phyloP scores from a whole-genome alignment of 1,140 invertebrate species.

The Apis dorsata region DNA sequence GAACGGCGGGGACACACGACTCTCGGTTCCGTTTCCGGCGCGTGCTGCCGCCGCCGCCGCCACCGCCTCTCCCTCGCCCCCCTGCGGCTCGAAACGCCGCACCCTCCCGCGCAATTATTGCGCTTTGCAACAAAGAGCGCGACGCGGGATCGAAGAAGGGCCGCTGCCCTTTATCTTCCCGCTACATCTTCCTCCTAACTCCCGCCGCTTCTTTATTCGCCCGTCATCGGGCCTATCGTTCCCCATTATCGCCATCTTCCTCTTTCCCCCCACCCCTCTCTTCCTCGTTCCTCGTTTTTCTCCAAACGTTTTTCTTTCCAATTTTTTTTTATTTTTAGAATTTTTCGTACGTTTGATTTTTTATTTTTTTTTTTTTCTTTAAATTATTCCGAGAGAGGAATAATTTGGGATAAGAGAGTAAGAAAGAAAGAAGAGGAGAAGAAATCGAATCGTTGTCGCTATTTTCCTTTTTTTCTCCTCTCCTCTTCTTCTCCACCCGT shows the following conservation, averaged over 20 bases:
- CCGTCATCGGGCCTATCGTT: neutral
- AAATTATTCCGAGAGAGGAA: no score
- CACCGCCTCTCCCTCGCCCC: constrained; percentile 39
- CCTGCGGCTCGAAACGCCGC: constrained; percentile 42
- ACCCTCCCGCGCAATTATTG: constrained; percentile 74
- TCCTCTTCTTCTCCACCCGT: no score
- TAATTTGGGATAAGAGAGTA: no score
- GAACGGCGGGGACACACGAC: constrained; percentile 80
- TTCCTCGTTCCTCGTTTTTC: constrained; percentile 14
- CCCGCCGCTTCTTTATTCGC: constrained; percentile 13
- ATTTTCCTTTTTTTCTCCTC: no score
- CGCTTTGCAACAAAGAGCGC: constrained; percentile 71
- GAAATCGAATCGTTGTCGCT: no score
- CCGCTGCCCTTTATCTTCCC: constrained; percentile 57
- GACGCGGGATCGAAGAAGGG: constrained; percentile 55
- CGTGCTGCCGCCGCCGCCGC: constrained; percentile 68
- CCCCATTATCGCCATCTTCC: constrained; percentile 9
- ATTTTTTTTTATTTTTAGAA: no score
- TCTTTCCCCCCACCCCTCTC: constrained; percentile 36
- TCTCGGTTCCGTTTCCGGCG: constrained; percentile 80
- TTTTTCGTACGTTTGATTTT: no score
- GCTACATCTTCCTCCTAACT: constrained; percentile 34
- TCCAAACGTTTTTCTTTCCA: neutral
- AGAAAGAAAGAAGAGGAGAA: no score
- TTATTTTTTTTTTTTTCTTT: no score